Evolutionary conservation across 2,888 invertebrate genomes (phyloP).

Genomic region (Pterostichus madidus): DNA sequence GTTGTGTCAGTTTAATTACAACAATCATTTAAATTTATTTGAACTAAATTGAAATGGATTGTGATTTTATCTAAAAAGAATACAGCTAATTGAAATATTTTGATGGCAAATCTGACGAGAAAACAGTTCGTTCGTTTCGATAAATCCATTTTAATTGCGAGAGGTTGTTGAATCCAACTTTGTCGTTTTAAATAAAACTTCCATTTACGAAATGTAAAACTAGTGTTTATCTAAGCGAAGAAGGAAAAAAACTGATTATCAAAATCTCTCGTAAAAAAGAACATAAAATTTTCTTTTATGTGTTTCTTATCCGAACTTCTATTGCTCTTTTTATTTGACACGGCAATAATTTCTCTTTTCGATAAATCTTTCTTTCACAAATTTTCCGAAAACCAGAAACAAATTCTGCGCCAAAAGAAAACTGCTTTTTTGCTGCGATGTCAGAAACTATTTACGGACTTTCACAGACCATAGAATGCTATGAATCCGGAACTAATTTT

Average conservation of each 20-base stretch:
- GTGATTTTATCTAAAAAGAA: too few species aligned
- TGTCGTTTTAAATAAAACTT: neutral
- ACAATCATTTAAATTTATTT: too few species aligned
- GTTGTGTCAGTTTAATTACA: too few species aligned
- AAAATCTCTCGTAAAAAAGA: constrained; percentile 39
- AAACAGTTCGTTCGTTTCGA: neutral
- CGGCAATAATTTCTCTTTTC: constrained; percentile 40
- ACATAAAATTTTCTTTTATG: constrained; percentile 46
- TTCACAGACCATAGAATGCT: constrained; percentile 30
- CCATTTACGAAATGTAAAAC: constrained; percentile 9
- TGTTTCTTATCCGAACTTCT: constrained; percentile 32
- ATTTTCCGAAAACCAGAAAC: constrained; percentile 26
- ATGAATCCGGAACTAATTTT: constrained; percentile 33
- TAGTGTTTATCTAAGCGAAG: neutral
- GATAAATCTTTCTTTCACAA: constrained; percentile 50
- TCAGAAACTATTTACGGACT: constrained; percentile 23
- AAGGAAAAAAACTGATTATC: constrained; percentile 15
- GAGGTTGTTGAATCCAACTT: neutral
- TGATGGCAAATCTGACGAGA: neutral
- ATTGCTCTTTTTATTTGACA: constrained; percentile 43
- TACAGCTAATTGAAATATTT: too few species aligned
- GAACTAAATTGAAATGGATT: too few species aligned
- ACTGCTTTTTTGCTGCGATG: constrained; percentile 23
- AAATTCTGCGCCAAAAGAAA: neutral
- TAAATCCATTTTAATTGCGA: neutral